Conservation (phyloP, 2,888 invertebrate species). For the Eretmocerus hayati region DNA sequence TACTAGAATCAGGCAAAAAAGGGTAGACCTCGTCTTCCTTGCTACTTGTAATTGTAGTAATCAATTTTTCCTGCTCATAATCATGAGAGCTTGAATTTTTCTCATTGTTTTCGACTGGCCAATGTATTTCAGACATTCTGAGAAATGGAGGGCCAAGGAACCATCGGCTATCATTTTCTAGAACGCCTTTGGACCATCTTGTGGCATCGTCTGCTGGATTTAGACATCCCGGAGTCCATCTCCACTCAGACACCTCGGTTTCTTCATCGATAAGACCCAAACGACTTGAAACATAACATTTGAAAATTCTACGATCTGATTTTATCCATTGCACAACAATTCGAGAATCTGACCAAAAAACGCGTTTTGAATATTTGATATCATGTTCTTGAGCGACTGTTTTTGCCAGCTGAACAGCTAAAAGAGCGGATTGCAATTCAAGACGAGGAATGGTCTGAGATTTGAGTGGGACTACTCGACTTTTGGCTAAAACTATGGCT, state of each 20-base stretch:
- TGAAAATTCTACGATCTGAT: not conserved
- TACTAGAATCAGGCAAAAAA: too few relatives aligned
- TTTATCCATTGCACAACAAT: not conserved
- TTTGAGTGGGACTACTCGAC: not conserved
- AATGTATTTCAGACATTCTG: not conserved
- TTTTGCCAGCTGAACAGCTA: not conserved
- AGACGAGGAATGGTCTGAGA: not conserved
- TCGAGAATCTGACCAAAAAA: not conserved
- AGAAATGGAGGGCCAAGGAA: conserved; percentile 15
- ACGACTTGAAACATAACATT: not conserved
- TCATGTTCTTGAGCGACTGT: not conserved
- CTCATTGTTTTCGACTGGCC: not conserved
- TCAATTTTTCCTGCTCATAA: not conserved
- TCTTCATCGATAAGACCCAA: not conserved
- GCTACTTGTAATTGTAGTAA: not conserved
- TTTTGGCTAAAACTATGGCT: not conserved
- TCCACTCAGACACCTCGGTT: not conserved
- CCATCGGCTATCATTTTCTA: conserved; percentile 11
- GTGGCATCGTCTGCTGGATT: conserved; percentile 15
- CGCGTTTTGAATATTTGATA: not conserved
- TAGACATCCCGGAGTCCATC: not conserved
- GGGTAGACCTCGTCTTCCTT: too few relatives aligned
- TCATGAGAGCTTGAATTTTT: not conserved
- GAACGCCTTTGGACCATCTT: not conserved
- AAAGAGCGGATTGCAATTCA: not conserved